Evolutionary conservation across 2,888 invertebrate genomes (phyloP).

Genomic region (Lasioglossum leucozonium): DNA sequence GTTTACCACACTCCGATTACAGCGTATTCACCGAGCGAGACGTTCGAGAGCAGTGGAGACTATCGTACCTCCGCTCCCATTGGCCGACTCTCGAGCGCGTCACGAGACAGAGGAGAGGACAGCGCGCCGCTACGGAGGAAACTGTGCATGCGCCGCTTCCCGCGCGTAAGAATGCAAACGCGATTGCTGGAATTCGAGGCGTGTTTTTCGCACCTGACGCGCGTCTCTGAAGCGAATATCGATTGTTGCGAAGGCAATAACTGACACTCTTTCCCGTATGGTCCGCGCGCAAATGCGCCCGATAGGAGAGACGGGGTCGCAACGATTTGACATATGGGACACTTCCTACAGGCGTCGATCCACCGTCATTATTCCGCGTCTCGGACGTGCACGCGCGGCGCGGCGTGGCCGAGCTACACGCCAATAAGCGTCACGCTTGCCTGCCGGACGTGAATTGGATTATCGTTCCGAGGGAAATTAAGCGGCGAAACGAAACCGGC

Average conservation of each 20-base stretch:
- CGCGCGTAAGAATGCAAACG: background rate
- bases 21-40: no score
- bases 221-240: background rate
- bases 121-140: background rate
- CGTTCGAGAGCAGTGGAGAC: background rate
- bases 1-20: no score
- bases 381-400: slow-evolving; percentile 29
- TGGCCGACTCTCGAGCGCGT: background rate
- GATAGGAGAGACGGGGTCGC: slow-evolving; percentile 3
- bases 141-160: background rate
- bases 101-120: background rate
- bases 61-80: background rate
- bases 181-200: background rate
- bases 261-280: background rate
- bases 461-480: slow-evolving; percentile 46
- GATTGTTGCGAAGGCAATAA: background rate
- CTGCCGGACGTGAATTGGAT: slow-evolving; percentile 48
- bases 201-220: background rate
- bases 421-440: slow-evolving; percentile 55
- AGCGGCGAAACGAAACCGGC: slow-evolving; percentile 33
- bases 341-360: slow-evolving; percentile 61
- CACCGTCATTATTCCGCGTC: slow-evolving; percentile 45
- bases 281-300: background rate
- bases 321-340: slow-evolving; percentile 66
- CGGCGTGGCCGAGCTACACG: slow-evolving; percentile 25